Evolutionary conservation across 2,113 vertebrate species (phyloP), one percentile per base, ranked within the genome.

Genomic region (Chaetura pelagica): DNA sequence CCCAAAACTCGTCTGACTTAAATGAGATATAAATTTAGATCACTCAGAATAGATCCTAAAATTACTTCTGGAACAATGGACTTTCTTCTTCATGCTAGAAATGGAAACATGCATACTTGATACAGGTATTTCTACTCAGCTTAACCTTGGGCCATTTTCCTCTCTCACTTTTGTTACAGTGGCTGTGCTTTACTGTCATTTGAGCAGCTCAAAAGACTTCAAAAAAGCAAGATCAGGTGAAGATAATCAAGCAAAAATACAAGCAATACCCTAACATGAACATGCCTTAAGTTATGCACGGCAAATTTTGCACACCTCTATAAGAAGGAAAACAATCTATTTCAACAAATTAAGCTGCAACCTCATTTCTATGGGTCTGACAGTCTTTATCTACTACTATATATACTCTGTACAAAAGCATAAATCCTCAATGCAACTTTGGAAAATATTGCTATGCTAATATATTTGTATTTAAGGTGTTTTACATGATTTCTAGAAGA

Each of bases 161-260:
- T 46, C 57, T 81, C 78, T 74, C 17, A 40, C 57, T 81, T 76
- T 74, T 9, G 1, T 61, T 68, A 23, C 19, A 98, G 98, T 98
- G 98, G 98, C 93, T 98, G 84, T 96, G 96, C 18, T 97, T 98
- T 62, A 97, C 98, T 30, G 92, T 98, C 57, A 97, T 98, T 71
- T 98, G 96, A 98, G 87, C 61, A 71, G 68, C 61, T 30, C 59
- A 86, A 87, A 85, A 84, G 15, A 30, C 54, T 51, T 71, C 52
- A 12, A 57, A 77, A 64, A 52, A 89, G 44, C 46, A 87, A 44
- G 30, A 82, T 13, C 54, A 81, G 49, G 55, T 75, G 84, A 89
- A 89, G 80, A 96, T 20, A 64, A 34, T 49, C n/a, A 51, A 86
- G 57, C 71, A 81, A 58, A 19, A n/a, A 46, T 34, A 18, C 29